Base-by-base conservation (phyloP, 2,888 invertebrate genomes). In the Lissocephala sabroskyi region DNA sequence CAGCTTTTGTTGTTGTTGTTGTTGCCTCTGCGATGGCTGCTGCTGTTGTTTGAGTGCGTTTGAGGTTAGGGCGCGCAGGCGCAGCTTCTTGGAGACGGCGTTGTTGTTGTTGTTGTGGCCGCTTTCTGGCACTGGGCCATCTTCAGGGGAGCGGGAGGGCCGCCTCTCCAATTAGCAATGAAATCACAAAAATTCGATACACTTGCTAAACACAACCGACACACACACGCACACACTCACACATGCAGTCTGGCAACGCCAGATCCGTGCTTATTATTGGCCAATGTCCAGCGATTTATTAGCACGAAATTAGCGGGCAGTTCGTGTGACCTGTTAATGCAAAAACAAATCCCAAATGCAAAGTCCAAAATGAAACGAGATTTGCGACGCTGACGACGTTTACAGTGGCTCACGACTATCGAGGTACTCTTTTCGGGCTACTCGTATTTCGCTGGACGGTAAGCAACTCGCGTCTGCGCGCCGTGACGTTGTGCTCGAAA, bases 391-490 rank as follows among this genome's bases (percentile, higher is more conserved):
- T 23, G 23, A 23, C 7, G 4, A 7, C 4, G 3, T 23, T 23
- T 7, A 23, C 4, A 23, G 7, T 23, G 3, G 23, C 4, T 23
- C 3, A 23, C 28, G 29, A 35, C n/a, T n/a, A n/a, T n/a, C n/a
- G n/a, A n/a, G n/a, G n/a, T n/a, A n/a, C n/a, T n/a, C n/a, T n/a
- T n/a, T n/a, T n/a, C n/a, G n/a, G n/a, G n/a, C n/a, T n/a, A n/a
- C n/a, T n/a, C n/a, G n/a, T 19, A 33, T 39, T 40, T 29, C 29
- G 29, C 5, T 32, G 13, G 30, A 53, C n/a, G n/a, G n/a, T n/a
- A n/a, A n/a, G n/a, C n/a, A n/a, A n/a, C 53, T 61, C 64, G 81
- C 81, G 79, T 79, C 81, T 80, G 79, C 78, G 81, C 82, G 79
- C 75, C 71, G 66, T 71, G 79, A 79, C 79, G 79, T 82, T 75